phyloP scores from a whole-genome alignment of 2,888 invertebrate species.

The Spicauda simplicius region DNA sequence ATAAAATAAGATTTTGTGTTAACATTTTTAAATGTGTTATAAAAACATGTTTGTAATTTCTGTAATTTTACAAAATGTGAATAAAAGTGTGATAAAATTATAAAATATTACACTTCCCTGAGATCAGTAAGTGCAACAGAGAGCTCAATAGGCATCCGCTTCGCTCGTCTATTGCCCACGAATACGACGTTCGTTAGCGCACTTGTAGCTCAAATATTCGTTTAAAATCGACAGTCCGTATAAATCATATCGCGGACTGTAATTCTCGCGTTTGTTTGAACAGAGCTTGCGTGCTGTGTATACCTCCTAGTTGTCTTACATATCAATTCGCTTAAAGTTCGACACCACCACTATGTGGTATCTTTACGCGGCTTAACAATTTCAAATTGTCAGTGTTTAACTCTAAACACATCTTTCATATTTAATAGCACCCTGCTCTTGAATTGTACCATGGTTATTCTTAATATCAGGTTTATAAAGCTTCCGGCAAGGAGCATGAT shows the following conservation, averaged over 20 bases:
- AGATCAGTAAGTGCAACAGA: too few species aligned
- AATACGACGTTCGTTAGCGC: too few species aligned
- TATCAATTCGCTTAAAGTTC: constrained; percentile 54
- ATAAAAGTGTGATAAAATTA: too few species aligned
- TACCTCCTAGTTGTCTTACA: constrained; percentile 52
- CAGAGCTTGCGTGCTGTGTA: constrained; percentile 16
- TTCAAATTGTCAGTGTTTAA: constrained; percentile 42
- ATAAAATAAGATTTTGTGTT: too few species aligned
- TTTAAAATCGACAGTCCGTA: not conserved
- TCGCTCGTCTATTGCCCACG: too few species aligned
- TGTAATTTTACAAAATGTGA: too few species aligned
- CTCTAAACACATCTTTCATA: constrained; percentile 45
- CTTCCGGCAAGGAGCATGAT: constrained; percentile 33
- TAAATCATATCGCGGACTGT: constrained; percentile 4
- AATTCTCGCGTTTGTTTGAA: constrained; percentile 12
- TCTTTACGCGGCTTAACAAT: constrained; percentile 25
- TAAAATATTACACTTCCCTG: too few species aligned
- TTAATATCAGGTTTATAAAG: constrained; percentile 8
- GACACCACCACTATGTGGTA: constrained; percentile 37
- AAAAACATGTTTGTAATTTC: too few species aligned
- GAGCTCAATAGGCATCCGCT: too few species aligned
- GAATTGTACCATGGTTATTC: constrained; percentile 44
- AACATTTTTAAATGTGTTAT: too few species aligned
- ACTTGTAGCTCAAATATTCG: constrained; percentile 1
- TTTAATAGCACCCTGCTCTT: constrained; percentile 70